Conservation (phyloP, 1,140 invertebrate species). For the Caenorhabditis latens region DNA sequence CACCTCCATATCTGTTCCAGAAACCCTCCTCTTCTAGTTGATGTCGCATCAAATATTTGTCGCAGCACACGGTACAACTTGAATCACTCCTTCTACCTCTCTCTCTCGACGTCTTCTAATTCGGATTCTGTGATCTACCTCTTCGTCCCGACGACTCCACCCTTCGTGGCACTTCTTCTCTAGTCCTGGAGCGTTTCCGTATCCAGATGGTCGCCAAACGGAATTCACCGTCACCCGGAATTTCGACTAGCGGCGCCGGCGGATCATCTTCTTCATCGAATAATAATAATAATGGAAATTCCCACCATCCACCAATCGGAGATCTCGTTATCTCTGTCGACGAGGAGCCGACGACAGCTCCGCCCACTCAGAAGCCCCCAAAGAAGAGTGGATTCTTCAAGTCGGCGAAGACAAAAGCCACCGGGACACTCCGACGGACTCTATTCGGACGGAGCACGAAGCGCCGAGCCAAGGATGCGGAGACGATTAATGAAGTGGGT, state of each 20-base stretch:
- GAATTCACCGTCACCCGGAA: slow-evolving; percentile 19
- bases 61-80: slow-evolving; percentile 50
- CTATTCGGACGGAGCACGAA: slow-evolving; percentile 56
- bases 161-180: neutral
- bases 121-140: too few species aligned
- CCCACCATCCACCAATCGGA: neutral
- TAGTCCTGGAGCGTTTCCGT: neutral
- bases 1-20: neutral
- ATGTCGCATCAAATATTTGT: slow-evolving; percentile 49
- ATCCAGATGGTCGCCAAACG: slow-evolving; percentile 31
- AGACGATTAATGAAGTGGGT: slow-evolving; percentile 8
- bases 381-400: slow-evolving; percentile 43
- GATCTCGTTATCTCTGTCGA: slow-evolving; percentile 31
- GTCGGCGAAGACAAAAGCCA: slow-evolving; percentile 47
- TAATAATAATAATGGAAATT: slow-evolving; percentile 28
- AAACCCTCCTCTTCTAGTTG: neutral
- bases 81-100: neutral
- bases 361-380: neutral
- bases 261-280: neutral
- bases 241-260: neutral
- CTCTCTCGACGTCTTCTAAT: too few species aligned
- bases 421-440: slow-evolving; percentile 29
- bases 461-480: slow-evolving; percentile 49
- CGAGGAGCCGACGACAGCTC: slow-evolving; percentile 5
- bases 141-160: too few species aligned